A percentile compares a stretch with the other conserved stretches of the same genome.
phyloP scores from a whole-genome alignment of 2,888 invertebrate species.

The Catotricha subobsoleta region DNA sequence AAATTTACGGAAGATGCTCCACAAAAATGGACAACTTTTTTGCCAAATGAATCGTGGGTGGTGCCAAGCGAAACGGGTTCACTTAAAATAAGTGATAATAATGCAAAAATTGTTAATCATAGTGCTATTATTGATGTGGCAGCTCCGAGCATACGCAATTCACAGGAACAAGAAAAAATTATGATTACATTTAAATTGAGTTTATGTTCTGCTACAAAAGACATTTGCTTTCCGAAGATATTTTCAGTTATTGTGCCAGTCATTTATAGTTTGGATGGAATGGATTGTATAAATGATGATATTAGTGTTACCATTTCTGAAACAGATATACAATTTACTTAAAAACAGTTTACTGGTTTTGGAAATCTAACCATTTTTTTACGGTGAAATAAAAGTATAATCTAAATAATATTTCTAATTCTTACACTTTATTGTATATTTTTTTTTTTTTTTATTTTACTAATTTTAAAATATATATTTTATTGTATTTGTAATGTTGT shows the following conservation, averaged over 20 bases:
- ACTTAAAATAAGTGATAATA: conserved; percentile 6
- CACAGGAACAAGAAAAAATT: conserved; percentile 7
- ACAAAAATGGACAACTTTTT: conserved; percentile 32
- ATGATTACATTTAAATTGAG: conserved; percentile 11
- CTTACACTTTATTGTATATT: no score
- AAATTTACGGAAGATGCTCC: conserved; percentile 36
- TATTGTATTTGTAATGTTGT: no score
- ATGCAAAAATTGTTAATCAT: conserved; percentile 10
- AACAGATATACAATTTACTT: background rate
- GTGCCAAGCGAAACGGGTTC: background rate
- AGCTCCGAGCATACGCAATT: conserved; percentile 6
- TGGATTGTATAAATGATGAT: conserved; percentile 12
- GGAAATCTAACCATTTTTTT: no score
- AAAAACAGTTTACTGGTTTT: no score
- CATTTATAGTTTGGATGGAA: conserved; percentile 9
- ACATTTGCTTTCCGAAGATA: conserved; percentile 11
- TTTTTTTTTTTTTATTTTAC: no score
- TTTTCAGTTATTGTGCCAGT: conserved; percentile 11
- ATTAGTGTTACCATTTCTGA: conserved; percentile 6
- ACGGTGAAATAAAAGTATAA: no score
- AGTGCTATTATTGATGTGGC: background rate
- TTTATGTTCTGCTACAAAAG: conserved; percentile 9
- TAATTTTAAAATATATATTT: no score
- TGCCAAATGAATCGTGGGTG: conserved; percentile 8
- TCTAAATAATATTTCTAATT: no score